Base-by-base conservation (phyloP, 2,113 vertebrate genomes). In the Chionodraco myersi region DNA sequence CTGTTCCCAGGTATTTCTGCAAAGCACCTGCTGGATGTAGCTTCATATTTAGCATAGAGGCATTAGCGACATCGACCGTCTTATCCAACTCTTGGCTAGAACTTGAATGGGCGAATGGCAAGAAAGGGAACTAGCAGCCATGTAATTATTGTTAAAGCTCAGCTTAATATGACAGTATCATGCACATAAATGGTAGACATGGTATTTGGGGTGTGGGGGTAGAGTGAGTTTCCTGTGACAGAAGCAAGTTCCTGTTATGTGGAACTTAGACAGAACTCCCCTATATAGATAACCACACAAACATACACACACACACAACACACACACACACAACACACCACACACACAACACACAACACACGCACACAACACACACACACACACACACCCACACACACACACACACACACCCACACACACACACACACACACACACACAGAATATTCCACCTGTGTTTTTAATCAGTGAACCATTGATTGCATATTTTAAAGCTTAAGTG, bases 161-260 rank as follows among this genome's bases (percentile, higher is more conserved):
- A 48, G 47, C 47, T 4, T 11, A 48, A 3, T 12, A 13, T 48
- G 47, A 48, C 5, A 12, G 11, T 48, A 48, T 48, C 4, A 45
- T 23, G 1, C 45, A 21, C n/a, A 47, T 13, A 45, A 61, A n/a
- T 18, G 10, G 16, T 60, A 69, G 41, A 74, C 48, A 44, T 67
- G 26, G 1, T 60, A 47, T 72, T 78, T 64, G 59, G 34, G 79
- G 66, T 26, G 4, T 10, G 72, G 73, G 54, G 63, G 34, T 47
- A 69, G 67, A 78, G 65, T 52, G 26, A 64, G 84, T 82, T 93
- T 93, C 89, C 89, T 89, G 86, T 87, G 72, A 79, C 82, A 88
- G 62, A 87, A 79, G 54, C 77, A 66, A 89, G 87, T 92, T 93
- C 92, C 91, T 92, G 91, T 91, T 93, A 88, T 89, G 81, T 57